Conservation (phyloP, 2,888 invertebrate species). For the Macaria liturata region DNA sequence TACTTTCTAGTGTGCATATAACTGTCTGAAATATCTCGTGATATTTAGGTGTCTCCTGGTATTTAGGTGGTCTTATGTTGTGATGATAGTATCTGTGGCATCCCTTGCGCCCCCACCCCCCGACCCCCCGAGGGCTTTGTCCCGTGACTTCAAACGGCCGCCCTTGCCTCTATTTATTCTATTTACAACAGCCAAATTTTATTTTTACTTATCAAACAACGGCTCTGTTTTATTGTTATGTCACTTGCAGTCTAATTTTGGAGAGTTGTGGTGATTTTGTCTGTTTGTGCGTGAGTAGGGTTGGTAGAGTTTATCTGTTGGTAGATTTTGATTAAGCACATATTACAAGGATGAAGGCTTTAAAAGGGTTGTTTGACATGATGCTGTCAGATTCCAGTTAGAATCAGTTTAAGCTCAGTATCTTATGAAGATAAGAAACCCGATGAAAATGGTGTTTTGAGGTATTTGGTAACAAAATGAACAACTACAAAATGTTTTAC, state of each 20-base stretch:
- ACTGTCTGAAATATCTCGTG: too few relatives aligned
- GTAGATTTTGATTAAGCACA: too few relatives aligned
- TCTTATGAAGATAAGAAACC: too few relatives aligned
- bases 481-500: too few relatives aligned
- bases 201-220: slow-evolving; percentile 53
- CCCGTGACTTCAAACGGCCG: slow-evolving; percentile 66
- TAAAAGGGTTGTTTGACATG: too few relatives aligned
- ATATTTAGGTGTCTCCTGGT: too few relatives aligned
- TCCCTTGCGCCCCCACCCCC: slow-evolving; percentile 45
- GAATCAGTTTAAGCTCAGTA: too few relatives aligned
- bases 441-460: too few relatives aligned
- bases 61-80: slow-evolving; percentile 45
- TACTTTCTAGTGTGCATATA: too few relatives aligned
- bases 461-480: too few relatives aligned
- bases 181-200: slow-evolving; percentile 61
- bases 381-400: too few relatives aligned
- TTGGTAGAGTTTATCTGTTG: slow-evolving; percentile 27
- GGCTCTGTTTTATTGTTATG: slow-evolving; percentile 42
- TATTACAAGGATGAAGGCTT: too few relatives aligned
- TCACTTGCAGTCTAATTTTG: slow-evolving; percentile 35
- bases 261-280: slow-evolving; percentile 16
- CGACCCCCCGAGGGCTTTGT: slow-evolving; percentile 52
- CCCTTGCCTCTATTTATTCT: slow-evolving; percentile 47
- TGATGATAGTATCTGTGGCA: slow-evolving; percentile 64
- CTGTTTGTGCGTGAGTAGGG: slow-evolving; percentile 15